phyloP scores from a whole-genome alignment of 1,140 invertebrate species.

The Ganaspis sp. region DNA sequence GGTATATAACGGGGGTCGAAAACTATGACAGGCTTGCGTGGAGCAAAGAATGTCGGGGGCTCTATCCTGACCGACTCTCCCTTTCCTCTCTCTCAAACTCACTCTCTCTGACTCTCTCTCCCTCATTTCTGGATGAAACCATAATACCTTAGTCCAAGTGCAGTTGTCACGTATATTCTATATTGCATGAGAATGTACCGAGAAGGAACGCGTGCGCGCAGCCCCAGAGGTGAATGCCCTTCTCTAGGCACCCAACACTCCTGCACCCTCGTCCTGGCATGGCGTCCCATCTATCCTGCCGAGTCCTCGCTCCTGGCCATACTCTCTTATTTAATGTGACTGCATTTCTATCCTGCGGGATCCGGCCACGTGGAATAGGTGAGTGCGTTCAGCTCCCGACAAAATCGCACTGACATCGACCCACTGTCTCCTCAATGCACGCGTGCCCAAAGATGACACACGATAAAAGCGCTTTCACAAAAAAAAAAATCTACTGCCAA shows the following conservation, averaged over 20 bases:
- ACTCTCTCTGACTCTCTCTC: background rate
- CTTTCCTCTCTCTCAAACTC: background rate
- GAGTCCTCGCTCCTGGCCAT: background rate
- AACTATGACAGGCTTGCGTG: slow-evolving; percentile 2
- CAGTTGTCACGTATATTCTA: background rate
- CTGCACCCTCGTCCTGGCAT: slow-evolving; percentile 1
- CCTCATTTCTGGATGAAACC: background rate
- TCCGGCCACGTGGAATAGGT: background rate
- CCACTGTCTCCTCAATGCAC: background rate
- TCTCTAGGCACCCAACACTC: slow-evolving; percentile 3
- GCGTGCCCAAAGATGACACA: background rate
- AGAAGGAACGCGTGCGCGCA: slow-evolving; percentile 15
- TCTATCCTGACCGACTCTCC: background rate
- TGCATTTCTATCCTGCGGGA: background rate
- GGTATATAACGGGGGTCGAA: slow-evolving; percentile 5
- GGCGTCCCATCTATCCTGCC: background rate
- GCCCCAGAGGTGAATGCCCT: slow-evolving; percentile 4
- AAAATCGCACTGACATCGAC: background rate
- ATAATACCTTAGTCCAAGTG: slow-evolving; percentile 4
- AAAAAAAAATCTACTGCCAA: background rate
- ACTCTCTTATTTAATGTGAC: background rate
- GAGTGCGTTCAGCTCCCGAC: background rate
- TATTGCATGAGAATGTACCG: background rate
- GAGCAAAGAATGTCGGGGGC: background rate
- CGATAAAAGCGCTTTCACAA: background rate